Conservation (phyloP, 2,888 invertebrate genomes). For the Noctua janthina region DNA sequence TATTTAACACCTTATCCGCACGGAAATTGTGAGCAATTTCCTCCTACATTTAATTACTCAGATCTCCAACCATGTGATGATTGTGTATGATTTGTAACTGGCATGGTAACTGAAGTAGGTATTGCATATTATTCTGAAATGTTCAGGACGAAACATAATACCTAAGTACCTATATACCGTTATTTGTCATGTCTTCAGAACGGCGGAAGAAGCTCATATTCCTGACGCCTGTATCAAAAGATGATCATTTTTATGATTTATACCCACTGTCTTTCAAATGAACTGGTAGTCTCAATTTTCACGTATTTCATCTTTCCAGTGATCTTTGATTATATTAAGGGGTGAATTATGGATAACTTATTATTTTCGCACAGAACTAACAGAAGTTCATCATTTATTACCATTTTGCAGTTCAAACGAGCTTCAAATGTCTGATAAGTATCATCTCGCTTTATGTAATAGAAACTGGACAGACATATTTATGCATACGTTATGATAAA, state of each 20-base stretch:
- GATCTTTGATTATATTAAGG: constrained; percentile 6
- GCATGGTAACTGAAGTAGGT: background rate
- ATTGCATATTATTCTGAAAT: constrained; percentile 1
- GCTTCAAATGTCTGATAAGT: constrained; percentile 14
- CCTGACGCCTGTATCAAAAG: constrained; percentile 16
- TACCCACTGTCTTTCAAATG: background rate
- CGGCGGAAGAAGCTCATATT: constrained; percentile 18
- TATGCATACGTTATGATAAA: background rate
- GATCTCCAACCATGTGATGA: background rate
- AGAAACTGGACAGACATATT: background rate
- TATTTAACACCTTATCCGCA: background rate
- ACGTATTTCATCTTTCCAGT: constrained; percentile 2
- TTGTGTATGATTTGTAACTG: background rate
- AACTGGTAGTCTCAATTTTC: constrained; percentile 10
- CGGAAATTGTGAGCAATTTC: constrained; percentile 1
- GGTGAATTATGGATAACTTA: constrained; percentile 3
- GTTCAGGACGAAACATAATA: background rate
- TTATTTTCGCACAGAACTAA: background rate
- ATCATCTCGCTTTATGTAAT: constrained; percentile 1
- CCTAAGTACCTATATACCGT: too few species aligned
- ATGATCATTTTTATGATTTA: constrained; percentile 1
- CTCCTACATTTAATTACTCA: constrained; percentile 10
- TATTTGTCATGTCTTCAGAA: constrained; percentile 4
- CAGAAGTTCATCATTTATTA: constrained; percentile 7
- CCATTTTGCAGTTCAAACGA: constrained; percentile 33